Evolutionary conservation across 2,797 vertebrate species (phyloP).

Genomic region (Pseudomugil gertrudae): DNA sequence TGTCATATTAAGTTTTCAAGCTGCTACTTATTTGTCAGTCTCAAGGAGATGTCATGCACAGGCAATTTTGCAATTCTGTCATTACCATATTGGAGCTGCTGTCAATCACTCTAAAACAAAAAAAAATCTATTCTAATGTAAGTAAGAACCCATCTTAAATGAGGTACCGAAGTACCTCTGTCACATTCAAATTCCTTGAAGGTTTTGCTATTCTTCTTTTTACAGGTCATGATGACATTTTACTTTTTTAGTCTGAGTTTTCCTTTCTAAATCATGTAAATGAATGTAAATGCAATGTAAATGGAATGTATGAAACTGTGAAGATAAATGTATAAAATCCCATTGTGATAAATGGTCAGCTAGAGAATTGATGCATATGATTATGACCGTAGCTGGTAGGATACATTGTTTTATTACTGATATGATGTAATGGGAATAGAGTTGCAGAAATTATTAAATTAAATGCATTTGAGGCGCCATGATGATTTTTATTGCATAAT

Average conservation of each 20-base stretch:
- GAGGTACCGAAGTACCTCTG: neutral
- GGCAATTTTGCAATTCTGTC: neutral
- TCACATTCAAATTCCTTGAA: neutral
- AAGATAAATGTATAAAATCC: too few species aligned
- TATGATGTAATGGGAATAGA: neutral
- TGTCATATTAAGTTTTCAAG: conserved; percentile 20
- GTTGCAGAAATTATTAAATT: neutral
- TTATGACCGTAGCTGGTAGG: too few species aligned
- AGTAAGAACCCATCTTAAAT: neutral
- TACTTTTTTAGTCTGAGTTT: too few species aligned
- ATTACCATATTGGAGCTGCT: neutral
- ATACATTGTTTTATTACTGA: too few species aligned
- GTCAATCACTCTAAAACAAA: neutral
- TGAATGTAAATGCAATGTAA: too few species aligned
- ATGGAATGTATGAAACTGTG: too few species aligned
- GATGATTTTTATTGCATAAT: neutral
- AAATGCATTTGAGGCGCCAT: neutral
- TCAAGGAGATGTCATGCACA: conserved; percentile 18
- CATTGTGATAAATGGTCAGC: too few species aligned
- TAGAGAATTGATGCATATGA: too few species aligned
- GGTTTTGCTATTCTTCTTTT: too few species aligned
- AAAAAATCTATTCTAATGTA: neutral
- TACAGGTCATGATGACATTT: too few species aligned
- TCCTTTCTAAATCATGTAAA: too few species aligned
- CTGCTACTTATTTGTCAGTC: conserved; percentile 26